These are phyloP conservation scores for Bemisia tabaci DNA, from an alignment of 1,140 invertebrate genomes.

Conservation along the genomic window DNA sequence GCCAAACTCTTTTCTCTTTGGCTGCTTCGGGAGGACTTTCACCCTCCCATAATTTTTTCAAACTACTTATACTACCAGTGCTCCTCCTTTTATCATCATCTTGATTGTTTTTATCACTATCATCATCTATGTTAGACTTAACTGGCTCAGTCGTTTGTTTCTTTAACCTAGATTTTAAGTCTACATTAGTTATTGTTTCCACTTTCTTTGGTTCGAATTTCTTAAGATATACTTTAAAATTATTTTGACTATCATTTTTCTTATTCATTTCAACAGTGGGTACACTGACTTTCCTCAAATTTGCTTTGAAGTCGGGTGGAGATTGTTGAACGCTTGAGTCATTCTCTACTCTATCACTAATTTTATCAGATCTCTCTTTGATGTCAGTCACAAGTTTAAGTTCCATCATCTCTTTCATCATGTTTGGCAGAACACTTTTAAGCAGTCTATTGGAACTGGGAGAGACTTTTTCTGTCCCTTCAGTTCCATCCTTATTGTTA, in stretches of 20 bases:
- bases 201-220: constrained; percentile 48
- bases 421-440: constrained; percentile 29
- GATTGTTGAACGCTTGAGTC: constrained; percentile 25
- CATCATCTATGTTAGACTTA: constrained; percentile 21
- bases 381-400: constrained; percentile 66
- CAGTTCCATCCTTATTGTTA: constrained; percentile 14
- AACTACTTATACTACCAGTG: constrained; percentile 80
- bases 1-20: constrained; percentile 40
- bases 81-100: constrained; percentile 74
- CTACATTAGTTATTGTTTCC: constrained; percentile 38
- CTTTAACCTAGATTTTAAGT: constrained; percentile 69
- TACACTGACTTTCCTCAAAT: constrained; percentile 32
- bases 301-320: constrained; percentile 38
- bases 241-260: not conserved
- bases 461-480: constrained; percentile 16
- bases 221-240: constrained; percentile 47
- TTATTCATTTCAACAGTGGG: constrained; percentile 1
- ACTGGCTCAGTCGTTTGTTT: constrained; percentile 49
- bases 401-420: constrained; percentile 65
- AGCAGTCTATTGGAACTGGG: constrained; percentile 26
- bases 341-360: constrained; percentile 13
- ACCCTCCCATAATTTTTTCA: constrained; percentile 84
- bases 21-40: constrained; percentile 39
- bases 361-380: constrained; percentile 44
- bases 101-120: constrained; percentile 39